Evolutionary conservation across 1,140 invertebrate genomes (phyloP).

Genomic region (Laodelphax striatellus): DNA sequence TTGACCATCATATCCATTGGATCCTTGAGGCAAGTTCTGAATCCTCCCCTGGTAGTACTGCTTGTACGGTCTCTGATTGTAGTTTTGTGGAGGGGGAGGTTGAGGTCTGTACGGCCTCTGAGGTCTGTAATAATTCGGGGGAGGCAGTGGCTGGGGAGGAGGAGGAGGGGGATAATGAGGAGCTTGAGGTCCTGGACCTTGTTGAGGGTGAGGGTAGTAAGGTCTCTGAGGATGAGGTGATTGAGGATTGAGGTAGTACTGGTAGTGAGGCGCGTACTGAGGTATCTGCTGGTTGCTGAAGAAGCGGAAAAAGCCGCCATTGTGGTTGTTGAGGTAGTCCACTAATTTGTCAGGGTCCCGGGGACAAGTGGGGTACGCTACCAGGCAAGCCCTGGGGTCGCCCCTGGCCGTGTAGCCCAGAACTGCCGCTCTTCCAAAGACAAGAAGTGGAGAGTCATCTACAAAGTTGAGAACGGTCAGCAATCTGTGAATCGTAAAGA

Average conservation of each 20-base stretch:
- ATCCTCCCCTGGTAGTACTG: not conserved
- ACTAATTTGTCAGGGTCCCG: conserved; percentile 54
- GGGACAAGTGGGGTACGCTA: conserved; percentile 59
- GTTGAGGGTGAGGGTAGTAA: not conserved
- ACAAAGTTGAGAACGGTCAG: conserved; percentile 34
- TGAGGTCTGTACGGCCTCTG: not conserved
- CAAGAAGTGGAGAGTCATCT: conserved; percentile 45
- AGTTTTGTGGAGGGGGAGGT: not conserved
- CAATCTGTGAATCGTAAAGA: conserved; percentile 31
- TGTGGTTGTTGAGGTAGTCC: conserved; percentile 72
- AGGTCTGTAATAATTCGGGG: not conserved
- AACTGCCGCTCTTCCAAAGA: conserved; percentile 57
- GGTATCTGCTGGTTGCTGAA: conserved; percentile 41
- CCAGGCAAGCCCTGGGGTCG: conserved; percentile 44
- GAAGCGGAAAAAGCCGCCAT: conserved; percentile 71
- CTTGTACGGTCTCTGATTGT: not conserved
- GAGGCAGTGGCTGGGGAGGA: not conserved
- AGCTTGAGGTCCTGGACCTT: not conserved
- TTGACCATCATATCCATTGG: not conserved
- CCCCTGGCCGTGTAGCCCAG: conserved; percentile 52
- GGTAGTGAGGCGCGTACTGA: conserved; percentile 21
- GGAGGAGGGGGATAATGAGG: not conserved
- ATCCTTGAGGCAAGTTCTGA: not conserved
- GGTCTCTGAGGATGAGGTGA: not conserved
- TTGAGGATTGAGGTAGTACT: not conserved